Evolutionary conservation across 2,797 vertebrate species (phyloP).

Genomic region (Pagetopsis macropterus): DNA sequence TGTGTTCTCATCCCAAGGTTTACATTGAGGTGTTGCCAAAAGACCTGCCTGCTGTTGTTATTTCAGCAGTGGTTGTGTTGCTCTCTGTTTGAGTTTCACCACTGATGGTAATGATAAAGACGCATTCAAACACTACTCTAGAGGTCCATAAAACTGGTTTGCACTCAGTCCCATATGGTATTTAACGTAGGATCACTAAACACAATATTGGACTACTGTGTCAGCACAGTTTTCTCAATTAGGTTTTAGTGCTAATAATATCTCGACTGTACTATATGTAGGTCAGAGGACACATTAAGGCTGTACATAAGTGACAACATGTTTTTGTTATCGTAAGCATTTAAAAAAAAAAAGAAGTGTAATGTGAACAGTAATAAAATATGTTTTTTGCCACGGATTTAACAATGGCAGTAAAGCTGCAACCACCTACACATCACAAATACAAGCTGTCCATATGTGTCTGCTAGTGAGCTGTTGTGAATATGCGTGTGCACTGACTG

Average conservation of each 20-base stretch:
- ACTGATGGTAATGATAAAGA: constrained; percentile 42
- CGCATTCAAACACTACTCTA: constrained; percentile 11
- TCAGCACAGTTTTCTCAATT: constrained; percentile 19
- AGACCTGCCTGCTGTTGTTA: constrained; percentile 29
- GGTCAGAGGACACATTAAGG: not conserved
- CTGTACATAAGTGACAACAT: not conserved
- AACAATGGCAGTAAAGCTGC: constrained; percentile 9
- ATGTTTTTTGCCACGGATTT: constrained; percentile 2
- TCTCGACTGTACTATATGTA: constrained; percentile 15
- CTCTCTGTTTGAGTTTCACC: constrained; percentile 41
- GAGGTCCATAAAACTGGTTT: constrained; percentile 10
- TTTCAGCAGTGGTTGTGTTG: constrained; percentile 49
- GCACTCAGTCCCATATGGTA: constrained; percentile 10
- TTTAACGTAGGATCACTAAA: constrained; percentile 11
- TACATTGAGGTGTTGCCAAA: not conserved
- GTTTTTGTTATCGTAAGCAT: not conserved
- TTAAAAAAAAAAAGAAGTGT: too few relatives aligned
- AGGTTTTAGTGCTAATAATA: constrained; percentile 12
- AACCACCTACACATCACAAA: constrained; percentile 9
- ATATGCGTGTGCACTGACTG: not conserved
- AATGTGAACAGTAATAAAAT: not conserved
- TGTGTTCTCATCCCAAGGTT: not conserved
- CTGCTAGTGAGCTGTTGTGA: not conserved
- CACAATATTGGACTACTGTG: constrained; percentile 17
- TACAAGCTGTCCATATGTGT: constrained; percentile 18